Conservation (phyloP, 2,797 vertebrate species). For the Micromesistius poutassou region DNA sequence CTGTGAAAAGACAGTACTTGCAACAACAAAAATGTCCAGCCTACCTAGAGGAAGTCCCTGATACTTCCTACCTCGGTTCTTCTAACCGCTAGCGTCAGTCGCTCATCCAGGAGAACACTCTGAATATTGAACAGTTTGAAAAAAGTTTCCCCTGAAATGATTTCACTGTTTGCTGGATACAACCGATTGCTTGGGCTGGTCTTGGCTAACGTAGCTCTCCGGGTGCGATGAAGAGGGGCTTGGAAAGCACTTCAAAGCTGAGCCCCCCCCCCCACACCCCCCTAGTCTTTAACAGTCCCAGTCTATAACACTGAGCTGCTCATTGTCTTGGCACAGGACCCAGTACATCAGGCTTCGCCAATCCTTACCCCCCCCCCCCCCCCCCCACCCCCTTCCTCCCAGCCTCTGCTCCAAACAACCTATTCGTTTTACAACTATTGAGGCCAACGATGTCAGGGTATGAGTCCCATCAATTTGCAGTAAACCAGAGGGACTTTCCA, state of each 20-base stretch:
- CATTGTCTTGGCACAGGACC: slow-evolving; percentile 65
- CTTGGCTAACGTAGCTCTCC: slow-evolving; percentile 79
- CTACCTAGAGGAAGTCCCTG: slow-evolving; percentile 31
- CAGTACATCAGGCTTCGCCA: slow-evolving; percentile 66
- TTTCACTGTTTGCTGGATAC: slow-evolving; percentile 77
- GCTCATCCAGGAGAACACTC: slow-evolving; percentile 21
- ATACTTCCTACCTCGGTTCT: background rate
- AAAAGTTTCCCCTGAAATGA: slow-evolving; percentile 76
- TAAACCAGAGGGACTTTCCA: slow-evolving; percentile 20
- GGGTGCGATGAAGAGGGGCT: slow-evolving; percentile 71
- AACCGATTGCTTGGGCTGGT: slow-evolving; percentile 73
- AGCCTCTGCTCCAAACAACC: slow-evolving; percentile 43
- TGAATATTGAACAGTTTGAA: slow-evolving; percentile 45
- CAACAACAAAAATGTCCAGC: background rate
- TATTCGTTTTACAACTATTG: background rate
- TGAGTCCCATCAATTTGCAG: slow-evolving; percentile 48
- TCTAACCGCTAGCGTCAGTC: slow-evolving; percentile 48
- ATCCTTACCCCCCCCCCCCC: slow-evolving; percentile 42
- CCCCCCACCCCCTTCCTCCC: slow-evolving; percentile 42
- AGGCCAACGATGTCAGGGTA: slow-evolving; percentile 43
- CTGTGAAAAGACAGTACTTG: too few relatives aligned
- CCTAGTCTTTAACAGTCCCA: slow-evolving; percentile 19
- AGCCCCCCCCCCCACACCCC: too few relatives aligned
- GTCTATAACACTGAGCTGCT: slow-evolving; percentile 67
- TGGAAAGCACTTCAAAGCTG: slow-evolving; percentile 75